Percentiles rank a stretch among this genome's conserved stretches.
Conservation (phyloP, 1,140 invertebrate species). For the Heliconius eleuchia region DNA sequence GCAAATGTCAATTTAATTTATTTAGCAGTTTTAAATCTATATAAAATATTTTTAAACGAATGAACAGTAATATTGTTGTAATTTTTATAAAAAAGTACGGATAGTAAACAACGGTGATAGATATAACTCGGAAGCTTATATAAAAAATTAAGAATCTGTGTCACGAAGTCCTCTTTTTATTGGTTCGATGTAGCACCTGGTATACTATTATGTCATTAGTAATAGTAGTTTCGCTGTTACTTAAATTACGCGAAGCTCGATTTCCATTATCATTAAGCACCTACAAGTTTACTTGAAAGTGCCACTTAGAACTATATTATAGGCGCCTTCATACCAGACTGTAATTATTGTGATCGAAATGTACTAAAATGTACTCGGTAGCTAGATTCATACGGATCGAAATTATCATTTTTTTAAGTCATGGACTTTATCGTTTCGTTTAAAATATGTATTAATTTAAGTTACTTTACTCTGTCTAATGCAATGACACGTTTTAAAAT, state of each 20-base stretch:
- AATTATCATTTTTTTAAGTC: background rate
- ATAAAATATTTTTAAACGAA: too few species aligned
- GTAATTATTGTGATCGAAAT: conserved; percentile 43
- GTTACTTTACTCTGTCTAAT: too few species aligned
- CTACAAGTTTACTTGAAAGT: conserved; percentile 61
- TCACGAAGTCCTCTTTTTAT: conserved; percentile 11
- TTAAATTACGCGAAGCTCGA: conserved; percentile 43
- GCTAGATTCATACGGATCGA: background rate
- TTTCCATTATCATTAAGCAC: conserved; percentile 48
- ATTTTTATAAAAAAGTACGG: too few species aligned
- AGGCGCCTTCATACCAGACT: conserved; percentile 37
- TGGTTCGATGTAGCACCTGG: conserved; percentile 15
- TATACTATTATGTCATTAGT: conserved; percentile 33
- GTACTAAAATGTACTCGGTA: conserved; percentile 21
- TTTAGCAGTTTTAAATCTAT: too few species aligned
- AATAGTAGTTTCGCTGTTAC: conserved; percentile 37
- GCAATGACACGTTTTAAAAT: too few species aligned
- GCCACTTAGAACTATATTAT: conserved; percentile 48
- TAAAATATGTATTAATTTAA: too few species aligned
- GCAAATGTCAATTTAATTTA: too few species aligned
- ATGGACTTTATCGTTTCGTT: too few species aligned
- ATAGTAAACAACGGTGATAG: too few species aligned
- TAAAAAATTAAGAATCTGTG: conserved; percentile 9
- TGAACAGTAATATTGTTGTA: too few species aligned
- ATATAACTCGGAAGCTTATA: background rate